A percentile compares a stretch with the other conserved stretches of the same genome.
phyloP scores from a whole-genome alignment of 1,140 invertebrate species.

The Arctopsyche grandis region DNA sequence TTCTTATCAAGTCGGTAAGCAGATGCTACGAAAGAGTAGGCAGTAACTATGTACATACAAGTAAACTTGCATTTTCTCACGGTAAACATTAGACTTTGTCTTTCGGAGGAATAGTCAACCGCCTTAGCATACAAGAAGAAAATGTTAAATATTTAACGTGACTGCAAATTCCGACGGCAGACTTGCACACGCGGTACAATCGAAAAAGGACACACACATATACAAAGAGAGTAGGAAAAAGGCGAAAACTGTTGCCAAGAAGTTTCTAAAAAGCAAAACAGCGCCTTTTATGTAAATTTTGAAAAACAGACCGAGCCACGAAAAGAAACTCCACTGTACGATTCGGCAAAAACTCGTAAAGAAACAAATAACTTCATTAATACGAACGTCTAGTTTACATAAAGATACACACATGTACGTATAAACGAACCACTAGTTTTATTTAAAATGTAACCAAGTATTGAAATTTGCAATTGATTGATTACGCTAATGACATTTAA shows the following conservation, averaged over 20 bases:
- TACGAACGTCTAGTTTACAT: slow-evolving; percentile 3
- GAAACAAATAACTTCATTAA: slow-evolving; percentile 31
- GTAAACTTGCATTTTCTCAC: slow-evolving; percentile 9
- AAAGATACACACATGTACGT: too few species aligned
- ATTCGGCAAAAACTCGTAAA: neutral
- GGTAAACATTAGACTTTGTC: slow-evolving; percentile 36
- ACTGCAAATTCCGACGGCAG: slow-evolving; percentile 35
- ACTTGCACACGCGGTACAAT: slow-evolving; percentile 32
- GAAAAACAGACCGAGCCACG: neutral
- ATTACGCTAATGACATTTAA: too few species aligned
- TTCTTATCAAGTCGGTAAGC: too few species aligned
- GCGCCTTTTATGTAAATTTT: slow-evolving; percentile 51
- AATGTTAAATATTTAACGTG: slow-evolving; percentile 51
- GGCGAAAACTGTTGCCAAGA: slow-evolving; percentile 40
- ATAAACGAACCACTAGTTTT: too few species aligned
- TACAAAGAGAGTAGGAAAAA: slow-evolving; percentile 26
- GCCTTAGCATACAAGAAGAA: slow-evolving; percentile 37
- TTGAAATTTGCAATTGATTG: too few species aligned
- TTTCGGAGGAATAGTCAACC: slow-evolving; percentile 7
- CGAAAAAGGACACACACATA: slow-evolving; percentile 26
- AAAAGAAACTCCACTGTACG: neutral
- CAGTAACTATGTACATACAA: too few species aligned
- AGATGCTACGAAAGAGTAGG: too few species aligned
- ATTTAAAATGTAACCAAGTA: too few species aligned
- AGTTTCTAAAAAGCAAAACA: slow-evolving; percentile 42